These are phyloP conservation scores for Pandion haliaetus DNA, from an alignment of 2,113 vertebrate genomes.

Conservation along the genomic window DNA sequence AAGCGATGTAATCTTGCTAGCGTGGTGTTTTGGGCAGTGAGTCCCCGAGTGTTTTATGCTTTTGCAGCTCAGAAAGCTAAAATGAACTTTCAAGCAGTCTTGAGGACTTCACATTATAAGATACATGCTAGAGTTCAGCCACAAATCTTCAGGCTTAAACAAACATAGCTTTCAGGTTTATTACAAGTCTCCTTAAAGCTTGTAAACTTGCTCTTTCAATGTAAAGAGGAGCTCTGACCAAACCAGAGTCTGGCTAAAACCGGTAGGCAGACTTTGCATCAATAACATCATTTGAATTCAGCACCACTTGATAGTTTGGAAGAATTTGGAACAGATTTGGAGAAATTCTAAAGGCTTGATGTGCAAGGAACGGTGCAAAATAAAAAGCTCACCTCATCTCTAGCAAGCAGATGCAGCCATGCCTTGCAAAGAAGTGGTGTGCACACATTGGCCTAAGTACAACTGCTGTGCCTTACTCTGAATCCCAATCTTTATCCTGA, in stretches of 20 bases:
- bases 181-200: background rate
- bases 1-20: background rate
- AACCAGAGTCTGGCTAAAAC: background rate
- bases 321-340: background rate
- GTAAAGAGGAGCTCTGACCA: background rate
- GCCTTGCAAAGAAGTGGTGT: background rate
- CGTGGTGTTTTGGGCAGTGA: background rate
- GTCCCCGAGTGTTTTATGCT: background rate
- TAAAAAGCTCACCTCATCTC: background rate
- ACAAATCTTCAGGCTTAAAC: background rate
- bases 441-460: fast-evolving
- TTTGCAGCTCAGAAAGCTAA: background rate
- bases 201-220: background rate
- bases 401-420: background rate
- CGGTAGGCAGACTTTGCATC: background rate
- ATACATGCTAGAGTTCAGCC: background rate
- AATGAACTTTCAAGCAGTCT: background rate
- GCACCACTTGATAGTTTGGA: background rate
- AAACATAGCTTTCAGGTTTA: background rate
- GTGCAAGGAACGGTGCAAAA: background rate
- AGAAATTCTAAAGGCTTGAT: background rate
- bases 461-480: background rate
- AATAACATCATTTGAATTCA: background rate
- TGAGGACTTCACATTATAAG: background rate
- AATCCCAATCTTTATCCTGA: background rate